Evolutionary conservation across 1,140 invertebrate species (phyloP).

Genomic region (Whitmania pigra): DNA sequence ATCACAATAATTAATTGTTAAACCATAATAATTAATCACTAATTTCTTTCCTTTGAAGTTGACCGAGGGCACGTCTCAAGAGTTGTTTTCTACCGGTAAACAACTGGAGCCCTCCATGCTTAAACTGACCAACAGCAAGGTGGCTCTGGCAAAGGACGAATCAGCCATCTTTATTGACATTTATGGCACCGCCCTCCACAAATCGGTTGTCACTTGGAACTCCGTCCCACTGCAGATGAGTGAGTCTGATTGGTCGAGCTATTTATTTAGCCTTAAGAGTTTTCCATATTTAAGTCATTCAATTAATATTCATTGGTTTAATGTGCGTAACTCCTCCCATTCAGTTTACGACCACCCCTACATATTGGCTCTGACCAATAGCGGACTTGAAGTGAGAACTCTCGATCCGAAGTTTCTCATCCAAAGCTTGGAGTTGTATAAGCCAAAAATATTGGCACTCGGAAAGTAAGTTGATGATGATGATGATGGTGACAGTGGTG

Average conservation of each 20-base stretch:
- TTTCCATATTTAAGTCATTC: background rate
- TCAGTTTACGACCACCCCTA: slow-evolving; percentile 81
- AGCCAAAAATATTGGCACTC: slow-evolving; percentile 42
- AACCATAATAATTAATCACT: no score
- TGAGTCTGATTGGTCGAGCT: slow-evolving; percentile 34
- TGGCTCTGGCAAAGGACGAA: slow-evolving; percentile 67
- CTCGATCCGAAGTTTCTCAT: slow-evolving; percentile 57
- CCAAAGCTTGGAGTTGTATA: slow-evolving; percentile 61
- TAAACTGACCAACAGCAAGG: slow-evolving; percentile 57
- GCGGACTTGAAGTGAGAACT: slow-evolving; percentile 67
- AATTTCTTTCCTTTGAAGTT: background rate
- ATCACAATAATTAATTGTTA: no score
- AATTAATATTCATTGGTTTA: slow-evolving; percentile 9
- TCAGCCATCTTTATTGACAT: slow-evolving; percentile 66
- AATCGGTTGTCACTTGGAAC: slow-evolving; percentile 65
- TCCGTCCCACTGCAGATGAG: slow-evolving; percentile 61
- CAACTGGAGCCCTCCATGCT: slow-evolving; percentile 69
- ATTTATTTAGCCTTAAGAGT: no score
- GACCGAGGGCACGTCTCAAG: slow-evolving; percentile 44
- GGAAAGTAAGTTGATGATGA: slow-evolving; percentile 29
- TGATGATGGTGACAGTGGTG: background rate
- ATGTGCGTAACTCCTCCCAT: slow-evolving; percentile 29
- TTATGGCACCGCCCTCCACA: slow-evolving; percentile 55
- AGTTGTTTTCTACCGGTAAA: slow-evolving; percentile 69
- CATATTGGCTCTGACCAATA: slow-evolving; percentile 65